These are phyloP conservation scores for Tinea pellionella DNA, from an alignment of 2,888 invertebrate species.

Conservation along the genomic window DNA sequence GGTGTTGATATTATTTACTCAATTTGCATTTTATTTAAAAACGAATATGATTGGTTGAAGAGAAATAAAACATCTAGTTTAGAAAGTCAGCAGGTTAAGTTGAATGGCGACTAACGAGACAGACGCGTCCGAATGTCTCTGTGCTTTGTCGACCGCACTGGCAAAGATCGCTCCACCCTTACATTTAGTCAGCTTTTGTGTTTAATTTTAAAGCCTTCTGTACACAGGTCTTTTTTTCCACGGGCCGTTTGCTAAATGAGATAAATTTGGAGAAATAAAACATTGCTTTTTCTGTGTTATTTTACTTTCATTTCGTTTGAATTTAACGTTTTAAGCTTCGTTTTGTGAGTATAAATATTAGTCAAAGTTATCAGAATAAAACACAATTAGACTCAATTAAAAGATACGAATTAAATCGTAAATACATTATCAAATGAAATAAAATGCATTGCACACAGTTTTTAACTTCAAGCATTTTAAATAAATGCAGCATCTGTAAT, in stretches of 20 bases:
- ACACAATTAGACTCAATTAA: not conserved
- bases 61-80: slow-evolving; percentile 19
- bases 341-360: not conserved
- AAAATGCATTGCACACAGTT: no score
- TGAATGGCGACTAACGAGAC: slow-evolving; percentile 53
- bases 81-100: slow-evolving; percentile 30
- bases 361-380: not conserved
- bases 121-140: slow-evolving; percentile 30
- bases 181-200: slow-evolving; percentile 29
- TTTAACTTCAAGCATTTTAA: no score
- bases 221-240: slow-evolving; percentile 6
- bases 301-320: slow-evolving; percentile 4
- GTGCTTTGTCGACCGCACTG: slow-evolving; percentile 29
- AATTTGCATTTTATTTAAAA: no score
- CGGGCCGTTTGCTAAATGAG: not conserved
- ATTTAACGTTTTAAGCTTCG: slow-evolving; percentile 2
- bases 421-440: no score
- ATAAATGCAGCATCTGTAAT: not conserved
- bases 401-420: not conserved
- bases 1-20: no score
- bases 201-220: slow-evolving; percentile 26
- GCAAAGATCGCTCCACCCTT: slow-evolving; percentile 25
- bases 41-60: not conserved
- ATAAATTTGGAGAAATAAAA: slow-evolving; percentile 1
- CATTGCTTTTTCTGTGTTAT: not conserved